Evolutionary conservation across 2,797 vertebrate genomes (phyloP), one percentile per base, ranked within the genome.

Genomic region (Selene dorsalis): DNA sequence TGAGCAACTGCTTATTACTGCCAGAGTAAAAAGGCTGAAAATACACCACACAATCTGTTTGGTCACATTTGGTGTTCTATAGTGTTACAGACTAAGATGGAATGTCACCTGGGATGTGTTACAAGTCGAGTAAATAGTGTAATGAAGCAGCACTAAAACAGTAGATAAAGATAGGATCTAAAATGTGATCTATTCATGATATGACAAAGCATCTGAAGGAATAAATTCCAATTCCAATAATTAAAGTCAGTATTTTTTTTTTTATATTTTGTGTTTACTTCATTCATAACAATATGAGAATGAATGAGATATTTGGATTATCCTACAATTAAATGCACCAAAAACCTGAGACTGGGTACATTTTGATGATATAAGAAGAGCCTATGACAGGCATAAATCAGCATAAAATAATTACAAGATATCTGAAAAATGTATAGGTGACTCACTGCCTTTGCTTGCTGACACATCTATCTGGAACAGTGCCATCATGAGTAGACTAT

Each of bases 1-100:
- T 74, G 69, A 79, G 74, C 73, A 91, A 85, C 85, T 17, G 66
- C 84, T 89, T 77, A 86, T 85, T 84, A 76, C 48, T 82, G 84
- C 32, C 73, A 63, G 73, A 62, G 48, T 88, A 67, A 88, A 63
- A 82, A 73, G 53, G 57, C 72, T 81, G 60, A 63, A 78, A 85
- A 84, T 72, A 74, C n/a, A 56, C 48, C 14, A 41, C 35, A 50
- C 43, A 71, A 61, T 75, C 69, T 80, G 67, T 80, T 78, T 73
- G 4, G 63, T 79, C 41, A 4, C 41, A 70, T 69, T 79, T 73
- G 60, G 60, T 77, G 60, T 55, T 73, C 60, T 12, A 45, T 68
- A 20, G 45, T 80, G 35, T 53, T 57, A 17, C 45, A 45, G 47
- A 22, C 22, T 71, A 30, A 73, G 38, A 67, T 65, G 26, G 26